These are phyloP conservation scores for Blastobasis adustella DNA, from an alignment of 2,888 invertebrate species.

Conservation along the genomic window DNA sequence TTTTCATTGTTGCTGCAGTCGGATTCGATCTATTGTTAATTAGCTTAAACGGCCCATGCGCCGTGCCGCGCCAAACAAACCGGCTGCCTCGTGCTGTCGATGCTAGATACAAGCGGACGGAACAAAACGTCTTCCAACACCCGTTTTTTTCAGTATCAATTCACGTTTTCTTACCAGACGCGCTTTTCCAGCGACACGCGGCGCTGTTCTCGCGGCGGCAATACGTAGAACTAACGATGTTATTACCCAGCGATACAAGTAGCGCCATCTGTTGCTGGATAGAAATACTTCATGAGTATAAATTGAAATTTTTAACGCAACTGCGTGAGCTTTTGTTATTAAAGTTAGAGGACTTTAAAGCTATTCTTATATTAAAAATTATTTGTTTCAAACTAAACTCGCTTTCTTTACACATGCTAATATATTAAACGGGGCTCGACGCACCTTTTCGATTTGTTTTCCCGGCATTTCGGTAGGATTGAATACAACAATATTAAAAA, in stretches of 20 bases:
- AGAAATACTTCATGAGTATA: constrained; percentile 27
- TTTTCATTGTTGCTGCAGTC: constrained; percentile 71
- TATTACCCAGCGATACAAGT: constrained; percentile 20
- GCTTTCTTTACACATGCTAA: no score
- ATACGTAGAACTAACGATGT: constrained; percentile 15
- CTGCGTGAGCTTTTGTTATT: no score
- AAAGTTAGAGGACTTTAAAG: no score
- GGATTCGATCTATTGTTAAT: constrained; percentile 73
- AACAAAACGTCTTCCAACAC: not conserved
- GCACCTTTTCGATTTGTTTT: no score
- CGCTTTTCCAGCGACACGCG: constrained; percentile 26
- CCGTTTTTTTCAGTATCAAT: not conserved
- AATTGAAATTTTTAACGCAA: no score
- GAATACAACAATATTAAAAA: no score
- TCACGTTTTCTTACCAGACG: constrained; percentile 20
- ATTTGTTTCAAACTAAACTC: no score
- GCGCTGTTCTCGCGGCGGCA: constrained; percentile 25
- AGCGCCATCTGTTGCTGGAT: constrained; percentile 62
- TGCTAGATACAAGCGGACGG: constrained; percentile 7
- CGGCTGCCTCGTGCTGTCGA: constrained; percentile 16
- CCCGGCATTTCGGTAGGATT: no score
- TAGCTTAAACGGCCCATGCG: constrained; percentile 69
- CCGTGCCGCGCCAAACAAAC: constrained; percentile 45
- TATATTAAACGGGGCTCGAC: no score
- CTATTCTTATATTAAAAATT: no score